Conservation (phyloP, 2,888 invertebrate species). For the Clistopyga incitator region DNA sequence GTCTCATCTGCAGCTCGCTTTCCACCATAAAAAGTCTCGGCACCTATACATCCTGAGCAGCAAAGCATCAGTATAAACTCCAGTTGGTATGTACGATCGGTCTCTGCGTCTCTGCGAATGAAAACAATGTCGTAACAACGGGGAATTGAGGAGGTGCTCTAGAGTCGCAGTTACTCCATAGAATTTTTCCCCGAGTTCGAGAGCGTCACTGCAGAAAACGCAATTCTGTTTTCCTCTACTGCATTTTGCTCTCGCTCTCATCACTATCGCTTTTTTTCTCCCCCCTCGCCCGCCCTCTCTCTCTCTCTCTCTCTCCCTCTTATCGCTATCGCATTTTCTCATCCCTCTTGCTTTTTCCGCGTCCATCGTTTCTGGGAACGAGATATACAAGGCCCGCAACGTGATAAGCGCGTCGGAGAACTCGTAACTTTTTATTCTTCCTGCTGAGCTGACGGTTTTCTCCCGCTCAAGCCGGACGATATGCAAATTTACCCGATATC, state of each 20-base stretch:
- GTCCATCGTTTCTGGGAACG: constrained; percentile 11
- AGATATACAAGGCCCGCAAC: constrained; percentile 46
- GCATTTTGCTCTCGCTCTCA: background rate
- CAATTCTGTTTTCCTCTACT: constrained; percentile 21
- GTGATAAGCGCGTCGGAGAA: constrained; percentile 59
- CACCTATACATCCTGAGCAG: background rate
- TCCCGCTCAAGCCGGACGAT: constrained; percentile 47
- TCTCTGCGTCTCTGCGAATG: constrained; percentile 26
- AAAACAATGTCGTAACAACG: constrained; percentile 37
- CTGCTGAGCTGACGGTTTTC: background rate
- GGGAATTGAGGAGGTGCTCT: background rate
- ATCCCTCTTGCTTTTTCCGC: background rate
- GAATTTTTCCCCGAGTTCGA: constrained; percentile 15
- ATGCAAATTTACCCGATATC: constrained; percentile 66
- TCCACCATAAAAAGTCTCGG: constrained; percentile 30
- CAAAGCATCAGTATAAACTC: constrained; percentile 42
- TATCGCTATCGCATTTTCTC: background rate
- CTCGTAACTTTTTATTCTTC: constrained; percentile 58
- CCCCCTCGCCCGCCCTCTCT: too few species aligned
- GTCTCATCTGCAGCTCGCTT: background rate
- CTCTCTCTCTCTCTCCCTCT: background rate
- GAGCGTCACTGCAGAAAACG: constrained; percentile 11
- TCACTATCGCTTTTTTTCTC: background rate
- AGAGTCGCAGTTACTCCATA: constrained; percentile 6
- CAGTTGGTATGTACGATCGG: background rate